phyloP scores from a whole-genome alignment of 2,888 invertebrate species.

The Dasypogon diadema region DNA sequence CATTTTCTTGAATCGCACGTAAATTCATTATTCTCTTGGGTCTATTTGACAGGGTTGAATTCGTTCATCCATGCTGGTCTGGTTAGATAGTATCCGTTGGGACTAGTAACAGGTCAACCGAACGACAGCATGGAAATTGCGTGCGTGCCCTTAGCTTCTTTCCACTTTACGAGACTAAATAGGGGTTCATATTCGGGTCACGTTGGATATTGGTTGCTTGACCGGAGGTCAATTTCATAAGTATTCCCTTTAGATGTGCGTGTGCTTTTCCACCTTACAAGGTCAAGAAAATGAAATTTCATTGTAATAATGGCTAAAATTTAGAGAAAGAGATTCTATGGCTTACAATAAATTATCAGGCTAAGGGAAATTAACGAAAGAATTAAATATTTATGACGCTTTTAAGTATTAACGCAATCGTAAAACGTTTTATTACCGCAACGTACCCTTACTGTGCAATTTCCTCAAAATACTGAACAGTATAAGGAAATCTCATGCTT shows the following conservation, averaged over 20 bases:
- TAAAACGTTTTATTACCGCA: too few species aligned
- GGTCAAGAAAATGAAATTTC: not conserved
- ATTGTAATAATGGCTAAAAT: not conserved
- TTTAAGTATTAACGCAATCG: too few species aligned
- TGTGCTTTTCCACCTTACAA: conserved; percentile 8
- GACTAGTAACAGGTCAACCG: conserved; percentile 22
- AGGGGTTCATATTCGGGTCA: conserved; percentile 3
- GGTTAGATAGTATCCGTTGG: not conserved
- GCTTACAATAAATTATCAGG: too few species aligned
- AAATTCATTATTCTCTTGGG: conserved; percentile 19
- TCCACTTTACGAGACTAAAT: not conserved
- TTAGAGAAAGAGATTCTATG: too few species aligned
- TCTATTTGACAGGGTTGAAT: conserved; percentile 17
- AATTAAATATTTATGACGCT: too few species aligned
- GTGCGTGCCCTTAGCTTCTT: not conserved
- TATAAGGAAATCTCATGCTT: too few species aligned
- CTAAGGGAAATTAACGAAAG: too few species aligned
- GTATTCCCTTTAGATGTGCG: not conserved
- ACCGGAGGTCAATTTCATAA: conserved; percentile 23
- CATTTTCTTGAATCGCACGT: conserved; percentile 13
- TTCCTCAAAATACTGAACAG: too few species aligned
- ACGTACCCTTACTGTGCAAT: too few species aligned
- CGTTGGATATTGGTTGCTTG: conserved; percentile 19
- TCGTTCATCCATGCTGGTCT: not conserved
- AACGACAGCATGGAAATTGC: conserved; percentile 33